A percentile compares a stretch with the other conserved stretches of the same genome.
phyloP scores from a whole-genome alignment of 2,113 vertebrate genomes.

The Pteropus alecto region DNA sequence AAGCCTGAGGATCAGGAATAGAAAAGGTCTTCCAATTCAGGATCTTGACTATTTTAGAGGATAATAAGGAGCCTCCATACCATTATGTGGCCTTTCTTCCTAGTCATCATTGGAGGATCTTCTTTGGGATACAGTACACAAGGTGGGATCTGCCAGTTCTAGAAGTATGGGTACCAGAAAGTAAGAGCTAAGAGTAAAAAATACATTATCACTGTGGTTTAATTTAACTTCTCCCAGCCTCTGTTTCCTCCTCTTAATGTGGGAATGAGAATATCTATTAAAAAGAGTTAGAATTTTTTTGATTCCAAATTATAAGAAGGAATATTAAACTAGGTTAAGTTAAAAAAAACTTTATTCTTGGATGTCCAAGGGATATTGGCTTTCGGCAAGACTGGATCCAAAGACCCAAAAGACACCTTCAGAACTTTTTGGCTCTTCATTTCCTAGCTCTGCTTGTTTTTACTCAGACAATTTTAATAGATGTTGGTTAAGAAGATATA shows the following conservation, averaged over 20 bases:
- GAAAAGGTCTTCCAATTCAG: background rate
- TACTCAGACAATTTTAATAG: background rate
- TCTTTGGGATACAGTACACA: background rate
- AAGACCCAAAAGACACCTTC: background rate
- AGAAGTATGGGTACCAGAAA: background rate
- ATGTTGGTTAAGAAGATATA: background rate
- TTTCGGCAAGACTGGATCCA: background rate
- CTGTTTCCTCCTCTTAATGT: background rate
- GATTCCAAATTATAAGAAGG: background rate
- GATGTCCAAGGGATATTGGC: background rate
- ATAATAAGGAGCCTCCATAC: background rate
- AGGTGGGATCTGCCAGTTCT: background rate
- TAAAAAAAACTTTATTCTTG: background rate
- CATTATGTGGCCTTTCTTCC: background rate
- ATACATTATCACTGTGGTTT: background rate
- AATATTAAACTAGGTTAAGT: background rate
- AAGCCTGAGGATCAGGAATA: background rate
- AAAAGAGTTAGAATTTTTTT: background rate
- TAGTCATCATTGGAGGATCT: background rate
- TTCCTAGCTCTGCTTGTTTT: conserved; percentile 28
- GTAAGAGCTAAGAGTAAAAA: background rate
- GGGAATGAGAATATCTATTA: background rate
- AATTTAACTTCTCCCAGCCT: background rate
- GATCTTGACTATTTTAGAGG: background rate
- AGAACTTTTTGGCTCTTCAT: background rate